phyloP scores from a whole-genome alignment of 2,797 vertebrate species.

The Xerus rutilus region DNA sequence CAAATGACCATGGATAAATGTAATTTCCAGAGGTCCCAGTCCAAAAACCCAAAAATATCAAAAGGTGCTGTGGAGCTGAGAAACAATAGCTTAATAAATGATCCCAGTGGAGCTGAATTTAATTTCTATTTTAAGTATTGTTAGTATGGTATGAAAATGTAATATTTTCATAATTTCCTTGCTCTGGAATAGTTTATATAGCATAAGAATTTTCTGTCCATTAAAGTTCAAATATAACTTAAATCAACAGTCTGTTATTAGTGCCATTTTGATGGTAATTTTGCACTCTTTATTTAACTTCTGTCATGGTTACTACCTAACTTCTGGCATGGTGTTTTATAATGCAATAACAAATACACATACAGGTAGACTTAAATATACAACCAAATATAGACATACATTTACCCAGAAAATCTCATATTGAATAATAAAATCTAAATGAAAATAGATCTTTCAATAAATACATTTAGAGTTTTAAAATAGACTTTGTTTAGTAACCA shows the following conservation, averaged over 20 bases:
- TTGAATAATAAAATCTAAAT: slow-evolving; percentile 2
- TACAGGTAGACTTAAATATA: not conserved
- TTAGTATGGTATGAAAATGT: not conserved
- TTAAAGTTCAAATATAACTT: not conserved
- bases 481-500: not conserved
- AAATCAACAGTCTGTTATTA: not conserved
- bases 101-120: not conserved
- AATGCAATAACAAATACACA: not conserved
- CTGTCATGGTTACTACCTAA: not conserved
- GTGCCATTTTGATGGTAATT: not conserved
- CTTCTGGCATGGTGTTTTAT: not conserved
- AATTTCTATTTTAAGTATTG: not conserved
- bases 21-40: not conserved
- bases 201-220: not conserved
- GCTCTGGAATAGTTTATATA: not conserved
- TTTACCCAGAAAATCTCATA: not conserved
- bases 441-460: not conserved
- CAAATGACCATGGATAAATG: not conserved
- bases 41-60: not conserved
- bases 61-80: not conserved
- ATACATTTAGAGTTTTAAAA: not conserved
- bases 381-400: not conserved
- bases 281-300: slow-evolving; percentile 15
- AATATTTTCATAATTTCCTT: not conserved
- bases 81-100: not conserved